These are phyloP conservation scores for Acromyrmex echinatior DNA, from an alignment of 1,140 invertebrate species.

Conservation along the genomic window DNA sequence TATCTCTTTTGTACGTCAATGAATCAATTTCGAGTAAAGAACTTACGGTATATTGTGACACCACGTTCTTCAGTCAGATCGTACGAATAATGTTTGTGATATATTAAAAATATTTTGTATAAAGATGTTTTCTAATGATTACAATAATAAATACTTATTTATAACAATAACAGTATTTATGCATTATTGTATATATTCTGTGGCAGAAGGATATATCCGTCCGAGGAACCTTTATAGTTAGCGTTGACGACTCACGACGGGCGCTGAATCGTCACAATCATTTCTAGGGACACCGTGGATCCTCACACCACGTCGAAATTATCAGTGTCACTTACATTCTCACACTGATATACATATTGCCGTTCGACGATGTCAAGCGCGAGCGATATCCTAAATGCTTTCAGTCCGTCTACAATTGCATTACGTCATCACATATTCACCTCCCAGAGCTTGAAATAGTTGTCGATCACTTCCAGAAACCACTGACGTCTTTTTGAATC, in stretches of 20 bases:
- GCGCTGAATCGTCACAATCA: background rate
- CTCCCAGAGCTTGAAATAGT: conserved; percentile 95
- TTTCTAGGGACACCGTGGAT: background rate
- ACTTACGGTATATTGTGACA: conserved; percentile 15
- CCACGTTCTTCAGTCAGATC: conserved; percentile 68
- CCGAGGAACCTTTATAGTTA: conserved; percentile 58
- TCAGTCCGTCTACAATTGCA: too few species aligned
- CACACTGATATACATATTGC: background rate
- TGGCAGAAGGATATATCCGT: conserved; percentile 44
- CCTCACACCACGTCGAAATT: background rate
- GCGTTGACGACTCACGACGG: conserved; percentile 29
- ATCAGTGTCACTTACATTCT: conserved; percentile 19
- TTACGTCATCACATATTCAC: conserved; percentile 90
- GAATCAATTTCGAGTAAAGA: conserved; percentile 44
- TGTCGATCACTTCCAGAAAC: conserved; percentile 95
- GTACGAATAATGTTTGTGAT: conserved; percentile 77
- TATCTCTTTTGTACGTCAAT: conserved; percentile 10
- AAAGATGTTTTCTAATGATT: conserved; percentile 83
- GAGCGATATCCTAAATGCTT: conserved; percentile 20
- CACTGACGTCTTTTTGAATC: conserved; percentile 90
- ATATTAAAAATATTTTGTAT: conserved; percentile 79
- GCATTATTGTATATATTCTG: conserved; percentile 37
- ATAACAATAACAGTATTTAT: conserved; percentile 79
- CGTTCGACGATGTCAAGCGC: background rate
- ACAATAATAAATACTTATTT: conserved; percentile 86